Conservation (phyloP, 2,797 vertebrate genomes). For the Xenentodon cancila region DNA sequence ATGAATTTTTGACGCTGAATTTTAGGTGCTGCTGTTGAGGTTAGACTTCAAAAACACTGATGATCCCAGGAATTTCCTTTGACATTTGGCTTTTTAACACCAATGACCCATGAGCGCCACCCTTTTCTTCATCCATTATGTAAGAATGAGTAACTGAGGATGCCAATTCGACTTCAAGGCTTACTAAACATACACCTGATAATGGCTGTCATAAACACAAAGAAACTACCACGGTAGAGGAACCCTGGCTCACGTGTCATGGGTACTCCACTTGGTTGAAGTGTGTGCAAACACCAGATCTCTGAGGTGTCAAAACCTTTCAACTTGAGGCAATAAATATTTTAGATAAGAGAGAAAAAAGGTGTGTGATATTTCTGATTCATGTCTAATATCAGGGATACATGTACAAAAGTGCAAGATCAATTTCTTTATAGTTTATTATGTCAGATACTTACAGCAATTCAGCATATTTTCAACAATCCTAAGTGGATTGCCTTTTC, state of each 20-base stretch:
- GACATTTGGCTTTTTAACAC: slow-evolving; percentile 52
- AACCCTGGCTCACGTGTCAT: slow-evolving; percentile 67
- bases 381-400: not conserved
- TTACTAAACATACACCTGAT: slow-evolving; percentile 78
- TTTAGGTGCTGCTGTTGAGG: slow-evolving; percentile 27
- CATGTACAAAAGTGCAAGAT: not conserved
- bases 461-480: slow-evolving; percentile 18
- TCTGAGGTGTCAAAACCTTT: slow-evolving; percentile 10
- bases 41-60: slow-evolving; percentile 40
- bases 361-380: slow-evolving; percentile 11
- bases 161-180: slow-evolving; percentile 73
- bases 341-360: slow-evolving; percentile 1
- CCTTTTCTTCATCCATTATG: slow-evolving; percentile 69
- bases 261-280: slow-evolving; percentile 52
- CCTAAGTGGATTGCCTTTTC: slow-evolving; percentile 25
- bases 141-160: slow-evolving; percentile 70
- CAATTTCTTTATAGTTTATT: not conserved
- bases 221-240: slow-evolving; percentile 52
- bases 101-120: slow-evolving; percentile 54
- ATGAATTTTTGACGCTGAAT: slow-evolving; percentile 38
- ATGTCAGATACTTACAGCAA: not conserved
- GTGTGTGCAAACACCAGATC: slow-evolving; percentile 43
- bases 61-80: slow-evolving; percentile 41
- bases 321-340: slow-evolving; percentile 12
- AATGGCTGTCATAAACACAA: slow-evolving; percentile 62